Conservation (phyloP, 1,140 invertebrate genomes). For the Ptiloglossa arizonensis region DNA sequence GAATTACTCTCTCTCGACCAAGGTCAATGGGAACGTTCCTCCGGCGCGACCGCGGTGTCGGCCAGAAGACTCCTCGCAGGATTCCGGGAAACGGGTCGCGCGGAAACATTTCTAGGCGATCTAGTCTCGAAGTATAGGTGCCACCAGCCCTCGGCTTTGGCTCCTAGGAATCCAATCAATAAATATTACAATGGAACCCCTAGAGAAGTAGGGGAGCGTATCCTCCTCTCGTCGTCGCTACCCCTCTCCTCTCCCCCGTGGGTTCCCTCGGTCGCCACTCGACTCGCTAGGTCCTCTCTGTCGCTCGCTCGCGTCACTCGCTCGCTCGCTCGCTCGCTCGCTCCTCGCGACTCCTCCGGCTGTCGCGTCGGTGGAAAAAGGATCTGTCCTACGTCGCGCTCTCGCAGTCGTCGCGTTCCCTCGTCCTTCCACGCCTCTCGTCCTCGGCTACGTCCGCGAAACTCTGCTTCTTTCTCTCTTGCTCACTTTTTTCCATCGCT, state of each 20-base stretch:
- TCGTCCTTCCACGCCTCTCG: constrained; percentile 63
- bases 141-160: constrained; percentile 66
- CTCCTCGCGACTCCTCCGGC: constrained; percentile 43
- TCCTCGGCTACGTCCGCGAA: constrained; percentile 65
- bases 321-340: too few species aligned
- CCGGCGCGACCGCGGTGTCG: background rate
- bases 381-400: constrained; percentile 65
- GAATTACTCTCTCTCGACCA: constrained; percentile 49
- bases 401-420: constrained; percentile 63
- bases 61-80: constrained; percentile 13
- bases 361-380: constrained; percentile 67
- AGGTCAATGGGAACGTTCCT: constrained; percentile 39
- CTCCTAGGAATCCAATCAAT: constrained; percentile 81
- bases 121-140: constrained; percentile 53
- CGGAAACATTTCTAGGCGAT: constrained; percentile 53
- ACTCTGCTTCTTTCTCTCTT: constrained; percentile 49
- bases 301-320: too few species aligned
- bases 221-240: too few species aligned
- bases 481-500: constrained; percentile 37
- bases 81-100: constrained; percentile 4
- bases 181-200: constrained; percentile 82
- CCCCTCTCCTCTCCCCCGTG: constrained; percentile 49
- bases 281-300: constrained; percentile 54
- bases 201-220: constrained; percentile 71
- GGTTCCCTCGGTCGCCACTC: constrained; percentile 18